Conservation (phyloP, 2,797 vertebrate species). For the Loris lydekkerianus region DNA sequence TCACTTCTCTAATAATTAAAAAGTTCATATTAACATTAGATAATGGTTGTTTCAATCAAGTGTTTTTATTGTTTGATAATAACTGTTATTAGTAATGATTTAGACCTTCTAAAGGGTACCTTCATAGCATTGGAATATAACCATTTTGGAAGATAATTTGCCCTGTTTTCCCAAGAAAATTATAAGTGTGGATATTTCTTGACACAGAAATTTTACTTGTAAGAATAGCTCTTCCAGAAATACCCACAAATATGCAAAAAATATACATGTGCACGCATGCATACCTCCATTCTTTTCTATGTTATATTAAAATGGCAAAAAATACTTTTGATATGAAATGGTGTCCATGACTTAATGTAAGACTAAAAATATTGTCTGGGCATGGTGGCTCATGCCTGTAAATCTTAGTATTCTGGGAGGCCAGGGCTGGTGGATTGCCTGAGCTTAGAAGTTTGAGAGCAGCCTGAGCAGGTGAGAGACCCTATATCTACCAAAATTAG, state of each 20-base stretch:
- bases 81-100: neutral
- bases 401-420: no score
- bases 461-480: no score
- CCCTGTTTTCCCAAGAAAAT: neutral
- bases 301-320: neutral
- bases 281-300: neutral
- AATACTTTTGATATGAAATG: neutral
- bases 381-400: no score
- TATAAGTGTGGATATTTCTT: neutral
- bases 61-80: neutral
- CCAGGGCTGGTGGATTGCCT: no score
- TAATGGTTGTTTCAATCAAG: neutral
- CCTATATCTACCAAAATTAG: no score
- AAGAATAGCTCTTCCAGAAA: constrained; percentile 15
- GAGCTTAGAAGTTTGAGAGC: no score
- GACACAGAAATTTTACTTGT: neutral
- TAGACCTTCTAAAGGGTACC: neutral
- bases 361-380: neutral
- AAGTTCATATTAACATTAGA: neutral
- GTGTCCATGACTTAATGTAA: neutral
- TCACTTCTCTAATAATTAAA: neutral
- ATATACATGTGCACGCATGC: neutral
- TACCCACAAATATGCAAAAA: neutral
- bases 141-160: neutral
- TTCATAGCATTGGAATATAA: neutral